These are phyloP conservation scores for Silurus meridionalis DNA, from an alignment of 2,113 vertebrate species.

Conservation along the genomic window DNA sequence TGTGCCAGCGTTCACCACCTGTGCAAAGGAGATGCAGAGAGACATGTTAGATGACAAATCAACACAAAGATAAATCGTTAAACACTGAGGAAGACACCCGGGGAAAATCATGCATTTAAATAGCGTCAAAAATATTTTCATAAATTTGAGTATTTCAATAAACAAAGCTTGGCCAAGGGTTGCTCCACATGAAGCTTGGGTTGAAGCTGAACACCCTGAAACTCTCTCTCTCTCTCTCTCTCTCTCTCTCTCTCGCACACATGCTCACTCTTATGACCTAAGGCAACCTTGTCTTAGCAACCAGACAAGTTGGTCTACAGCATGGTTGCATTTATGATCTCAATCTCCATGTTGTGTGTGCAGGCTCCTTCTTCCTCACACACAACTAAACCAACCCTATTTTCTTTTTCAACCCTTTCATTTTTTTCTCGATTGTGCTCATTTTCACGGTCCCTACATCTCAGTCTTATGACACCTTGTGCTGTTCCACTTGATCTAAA, in stretches of 20 bases:
- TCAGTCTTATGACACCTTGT: not conserved
- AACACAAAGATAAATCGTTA: not conserved
- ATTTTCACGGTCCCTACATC: not conserved
- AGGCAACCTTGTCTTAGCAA: not conserved
- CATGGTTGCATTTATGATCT: not conserved
- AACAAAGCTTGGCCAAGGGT: not conserved
- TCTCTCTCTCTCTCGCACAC: no score
- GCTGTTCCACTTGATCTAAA: not conserved
- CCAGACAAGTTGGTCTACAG: not conserved
- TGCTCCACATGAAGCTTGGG: not conserved
- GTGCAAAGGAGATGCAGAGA: constrained; percentile 32
- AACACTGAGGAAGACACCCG: not conserved
- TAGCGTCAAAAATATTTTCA: not conserved
- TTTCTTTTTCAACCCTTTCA: not conserved
- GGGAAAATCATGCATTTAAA: not conserved
- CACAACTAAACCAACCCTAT: not conserved
- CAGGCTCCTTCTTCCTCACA: not conserved
- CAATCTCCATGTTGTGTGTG: not conserved
- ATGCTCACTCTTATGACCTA: not conserved
- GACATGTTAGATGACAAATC: not conserved
- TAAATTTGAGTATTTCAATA: not conserved
- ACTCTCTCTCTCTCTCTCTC: not conserved
- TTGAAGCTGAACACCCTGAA: not conserved
- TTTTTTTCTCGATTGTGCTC: not conserved
- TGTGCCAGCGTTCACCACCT: constrained; percentile 57